Evolutionary conservation across 1,140 invertebrate genomes (phyloP).

Genomic region (Diorhabda sublineata): DNA sequence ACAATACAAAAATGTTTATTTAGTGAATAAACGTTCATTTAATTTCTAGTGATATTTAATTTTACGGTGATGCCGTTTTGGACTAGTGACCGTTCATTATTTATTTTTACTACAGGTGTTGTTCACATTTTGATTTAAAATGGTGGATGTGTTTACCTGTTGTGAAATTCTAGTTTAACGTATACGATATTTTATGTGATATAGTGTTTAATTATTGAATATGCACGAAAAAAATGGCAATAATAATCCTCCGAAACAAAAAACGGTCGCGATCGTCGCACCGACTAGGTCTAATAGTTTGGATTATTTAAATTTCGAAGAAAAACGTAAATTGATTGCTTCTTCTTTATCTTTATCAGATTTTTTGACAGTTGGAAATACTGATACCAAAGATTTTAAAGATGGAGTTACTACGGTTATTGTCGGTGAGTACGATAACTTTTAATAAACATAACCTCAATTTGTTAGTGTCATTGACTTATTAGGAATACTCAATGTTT

Average conservation of each 20-base stretch:
- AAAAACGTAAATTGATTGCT: constrained; percentile 82
- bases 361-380: constrained; percentile 71
- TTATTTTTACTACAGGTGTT: constrained; percentile 14
- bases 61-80: constrained; percentile 15
- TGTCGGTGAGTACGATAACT: constrained; percentile 40
- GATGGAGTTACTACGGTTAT: constrained; percentile 52
- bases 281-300: constrained; percentile 77
- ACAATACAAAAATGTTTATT: not conserved
- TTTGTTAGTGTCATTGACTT: constrained; percentile 12
- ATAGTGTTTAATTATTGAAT: constrained; percentile 30
- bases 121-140: not conserved
- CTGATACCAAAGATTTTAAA: constrained; percentile 51
- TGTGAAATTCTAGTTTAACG: not conserved
- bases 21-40: constrained; percentile 7
- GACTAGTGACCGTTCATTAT: constrained; percentile 5
- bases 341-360: constrained; percentile 81
- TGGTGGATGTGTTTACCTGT: constrained; percentile 4
- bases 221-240: constrained; percentile 44
- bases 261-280: constrained; percentile 60
- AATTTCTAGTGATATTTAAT: not conserved
- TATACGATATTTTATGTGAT: constrained; percentile 27
- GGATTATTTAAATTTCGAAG: constrained; percentile 86
- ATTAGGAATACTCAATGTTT: not conserved
- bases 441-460: not conserved
- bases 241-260: constrained; percentile 49